Percentiles rank a stretch among this genome's conserved stretches.
phyloP scores from a whole-genome alignment of 2,888 invertebrate species.

The Clivina fossor region DNA sequence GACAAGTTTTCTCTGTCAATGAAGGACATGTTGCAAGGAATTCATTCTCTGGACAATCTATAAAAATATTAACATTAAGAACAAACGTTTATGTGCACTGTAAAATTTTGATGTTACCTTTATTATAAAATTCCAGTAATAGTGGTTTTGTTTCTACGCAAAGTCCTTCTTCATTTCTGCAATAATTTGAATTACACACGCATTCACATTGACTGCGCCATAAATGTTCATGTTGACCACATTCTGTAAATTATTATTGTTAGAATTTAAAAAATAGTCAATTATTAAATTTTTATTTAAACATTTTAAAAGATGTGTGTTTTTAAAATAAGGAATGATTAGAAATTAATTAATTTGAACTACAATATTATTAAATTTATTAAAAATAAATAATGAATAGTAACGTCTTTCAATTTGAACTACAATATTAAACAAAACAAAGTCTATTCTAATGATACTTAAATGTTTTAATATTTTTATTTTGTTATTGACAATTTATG shows the following conservation, averaged over 20 bases:
- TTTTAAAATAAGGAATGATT: no score
- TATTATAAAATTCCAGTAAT: background rate
- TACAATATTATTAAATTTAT: no score
- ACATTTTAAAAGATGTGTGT: no score
- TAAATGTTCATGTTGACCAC: background rate
- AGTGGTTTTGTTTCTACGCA: background rate
- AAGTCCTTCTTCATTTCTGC: background rate
- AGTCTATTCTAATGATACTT: no score
- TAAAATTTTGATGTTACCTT: background rate
- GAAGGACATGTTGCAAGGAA: background rate
- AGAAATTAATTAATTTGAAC: no score
- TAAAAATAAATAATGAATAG: no score
- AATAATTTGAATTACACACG: background rate
- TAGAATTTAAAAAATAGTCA: no score
- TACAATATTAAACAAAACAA: no score
- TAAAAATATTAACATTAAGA: background rate
- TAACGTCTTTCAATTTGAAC: no score
- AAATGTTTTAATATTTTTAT: no score
- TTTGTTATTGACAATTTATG: no score
- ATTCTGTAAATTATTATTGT: background rate
- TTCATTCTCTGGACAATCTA: constrained; percentile 18
- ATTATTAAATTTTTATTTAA: no score
- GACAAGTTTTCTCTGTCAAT: constrained; percentile 9
- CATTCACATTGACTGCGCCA: background rate
- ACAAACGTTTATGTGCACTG: background rate